Base-by-base conservation (phyloP, 2,113 vertebrate species). In the Thalassarche chlororhynchos region DNA sequence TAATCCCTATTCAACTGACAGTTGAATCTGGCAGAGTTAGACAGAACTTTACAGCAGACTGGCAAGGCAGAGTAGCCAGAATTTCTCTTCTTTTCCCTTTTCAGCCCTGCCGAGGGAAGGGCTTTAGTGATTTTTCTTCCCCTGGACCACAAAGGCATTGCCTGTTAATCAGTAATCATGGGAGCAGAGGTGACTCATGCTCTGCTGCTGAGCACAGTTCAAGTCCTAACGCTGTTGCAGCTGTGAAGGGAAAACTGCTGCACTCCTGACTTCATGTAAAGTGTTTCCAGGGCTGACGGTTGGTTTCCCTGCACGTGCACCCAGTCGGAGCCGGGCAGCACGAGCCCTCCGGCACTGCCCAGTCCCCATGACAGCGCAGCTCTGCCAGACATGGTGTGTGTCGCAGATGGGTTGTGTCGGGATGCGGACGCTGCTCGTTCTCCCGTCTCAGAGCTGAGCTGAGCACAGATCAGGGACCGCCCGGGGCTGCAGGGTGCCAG, bases 291-390 rank as follows among this genome's bases (percentile, higher is more conserved):
- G 29, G 40, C 47, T n/a, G 54, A 17, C 4, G 6, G 49, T 1
- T 34, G 52, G 4, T 52, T 51, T 62, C 31, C 34, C 5, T 2
- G 26, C 9, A 44, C 4, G 0, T 7, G 8, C 36, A 55, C 32
- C 42, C 44, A 8, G 21, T 8, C 2, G 0, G 69, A n/a, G 57
- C 46, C 0, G 0, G 40, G 46, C 31, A 79, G 51, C 26, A n/a
- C 0, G 2, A 68, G 28, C 18, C 36, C 23, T 31, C 24, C 2
- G 1, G 52, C 62, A 91, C 6, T 4, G 32, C 57, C 20, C 8
- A 3, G 47, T 25, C 11, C n/a, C 54, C 2, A 2, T 2, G 1
- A 9, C 36, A 57, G 15, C 8, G 0, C 1, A 1, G 28, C 70
- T 68, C 26, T 32, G 80, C 7, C 40, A 24, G 21, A 21, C 18